A percentile compares a stretch with the other conserved stretches of the same genome.
Evolutionary conservation across 2,113 vertebrate genomes (phyloP).

Genomic region (Takifugu bimaculatus): DNA sequence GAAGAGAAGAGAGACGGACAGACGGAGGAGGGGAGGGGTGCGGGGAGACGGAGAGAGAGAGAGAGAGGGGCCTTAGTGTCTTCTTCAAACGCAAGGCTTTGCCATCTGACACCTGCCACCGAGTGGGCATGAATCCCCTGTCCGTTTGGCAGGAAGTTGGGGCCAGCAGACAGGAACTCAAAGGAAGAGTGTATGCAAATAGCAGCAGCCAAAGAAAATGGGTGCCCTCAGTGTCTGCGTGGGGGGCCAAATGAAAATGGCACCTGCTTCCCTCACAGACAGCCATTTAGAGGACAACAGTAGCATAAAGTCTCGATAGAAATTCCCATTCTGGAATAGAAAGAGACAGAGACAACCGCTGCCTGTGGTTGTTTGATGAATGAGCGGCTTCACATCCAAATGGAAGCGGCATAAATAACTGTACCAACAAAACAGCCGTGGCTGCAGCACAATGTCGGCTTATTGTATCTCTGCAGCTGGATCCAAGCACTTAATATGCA

Average conservation of each 20-base stretch:
- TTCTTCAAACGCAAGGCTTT: slow-evolving; percentile 65
- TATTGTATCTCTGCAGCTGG: neutral
- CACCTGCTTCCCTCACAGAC: slow-evolving; percentile 74
- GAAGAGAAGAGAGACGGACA: slow-evolving; percentile 5
- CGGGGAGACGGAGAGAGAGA: slow-evolving; percentile 8
- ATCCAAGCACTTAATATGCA: slow-evolving; percentile 19
- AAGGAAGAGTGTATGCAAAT: slow-evolving; percentile 70
- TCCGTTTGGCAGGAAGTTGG: slow-evolving; percentile 73
- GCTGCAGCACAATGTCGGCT: neutral
- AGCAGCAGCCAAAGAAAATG: slow-evolving; percentile 65
- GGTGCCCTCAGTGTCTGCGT: slow-evolving; percentile 59
- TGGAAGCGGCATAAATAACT: neutral
- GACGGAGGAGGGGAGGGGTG: neutral
- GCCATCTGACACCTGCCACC: slow-evolving; percentile 76
- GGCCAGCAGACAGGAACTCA: slow-evolving; percentile 63
- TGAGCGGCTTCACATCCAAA: slow-evolving; percentile 6
- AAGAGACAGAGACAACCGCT: slow-evolving; percentile 16
- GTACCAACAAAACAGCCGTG: neutral
- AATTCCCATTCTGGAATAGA: slow-evolving; percentile 40
- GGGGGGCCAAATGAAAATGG: slow-evolving; percentile 54
- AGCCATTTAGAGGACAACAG: slow-evolving; percentile 57
- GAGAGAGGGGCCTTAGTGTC: slow-evolving; percentile 56
- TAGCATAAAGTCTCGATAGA: slow-evolving; percentile 41
- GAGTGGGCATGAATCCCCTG: slow-evolving; percentile 65
- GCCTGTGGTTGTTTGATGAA: slow-evolving; percentile 21